phyloP scores from a whole-genome alignment of 2,888 invertebrate genomes.

The Volucella zonaria region DNA sequence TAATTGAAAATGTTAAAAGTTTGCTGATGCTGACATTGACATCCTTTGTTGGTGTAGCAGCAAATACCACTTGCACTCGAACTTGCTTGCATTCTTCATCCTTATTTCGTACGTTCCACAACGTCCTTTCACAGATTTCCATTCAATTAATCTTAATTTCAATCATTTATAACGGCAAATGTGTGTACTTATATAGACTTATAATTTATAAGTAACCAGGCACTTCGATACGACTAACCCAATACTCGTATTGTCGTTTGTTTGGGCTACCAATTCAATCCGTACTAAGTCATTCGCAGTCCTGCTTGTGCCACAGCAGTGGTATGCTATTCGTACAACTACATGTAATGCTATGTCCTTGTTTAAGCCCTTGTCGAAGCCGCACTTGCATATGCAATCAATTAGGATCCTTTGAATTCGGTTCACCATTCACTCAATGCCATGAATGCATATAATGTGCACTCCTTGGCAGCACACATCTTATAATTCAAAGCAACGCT shows the following conservation, averaged over 20 bases:
- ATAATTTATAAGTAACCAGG: conserved; percentile 35
- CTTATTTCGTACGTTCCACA: background rate
- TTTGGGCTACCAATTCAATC: background rate
- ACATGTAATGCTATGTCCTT: background rate
- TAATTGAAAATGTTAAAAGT: conserved; percentile 61
- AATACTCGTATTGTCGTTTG: conserved; percentile 33
- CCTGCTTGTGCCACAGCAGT: no score
- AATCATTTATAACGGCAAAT: conserved; percentile 48
- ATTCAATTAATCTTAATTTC: conserved; percentile 65
- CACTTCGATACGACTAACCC: conserved; percentile 46
- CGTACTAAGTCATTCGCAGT: background rate
- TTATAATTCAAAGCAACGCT: conserved; percentile 60
- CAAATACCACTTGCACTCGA: background rate
- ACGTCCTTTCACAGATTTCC: background rate
- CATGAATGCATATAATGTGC: conserved; percentile 35
- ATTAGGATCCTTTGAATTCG: conserved; percentile 70
- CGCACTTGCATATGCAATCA: conserved; percentile 59
- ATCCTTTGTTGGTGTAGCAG: conserved; percentile 32
- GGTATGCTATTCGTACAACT: background rate
- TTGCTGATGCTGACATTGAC: conserved; percentile 49
- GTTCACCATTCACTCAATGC: conserved; percentile 64
- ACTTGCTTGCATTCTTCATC: background rate
- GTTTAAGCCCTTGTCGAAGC: conserved; percentile 11
- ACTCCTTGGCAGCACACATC: background rate
- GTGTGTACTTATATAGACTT: no score